Percentiles rank a stretch among this genome's conserved stretches.
These are phyloP conservation scores for Drosophila borealis DNA, from an alignment of 2,888 invertebrate genomes.

Conservation along the genomic window DNA sequence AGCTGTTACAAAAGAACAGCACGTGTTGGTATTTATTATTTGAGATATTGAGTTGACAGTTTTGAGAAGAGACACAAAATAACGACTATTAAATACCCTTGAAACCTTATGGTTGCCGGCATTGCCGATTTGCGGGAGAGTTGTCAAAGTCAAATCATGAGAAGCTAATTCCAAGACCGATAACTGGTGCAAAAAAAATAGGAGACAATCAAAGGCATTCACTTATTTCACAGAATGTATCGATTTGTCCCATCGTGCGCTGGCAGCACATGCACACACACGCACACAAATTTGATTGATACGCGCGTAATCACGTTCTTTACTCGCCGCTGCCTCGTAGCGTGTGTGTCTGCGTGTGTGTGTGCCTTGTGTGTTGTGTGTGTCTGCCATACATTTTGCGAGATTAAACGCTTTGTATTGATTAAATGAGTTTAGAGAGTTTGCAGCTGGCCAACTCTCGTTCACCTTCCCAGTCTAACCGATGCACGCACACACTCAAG, in stretches of 20 bases:
- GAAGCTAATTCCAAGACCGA: too few relatives aligned
- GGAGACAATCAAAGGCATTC: background rate
- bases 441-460: slow-evolving; percentile 43
- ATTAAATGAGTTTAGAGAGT: slow-evolving; percentile 72
- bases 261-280: slow-evolving; percentile 19
- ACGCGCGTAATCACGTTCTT: slow-evolving; percentile 28
- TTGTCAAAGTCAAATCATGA: too few relatives aligned
- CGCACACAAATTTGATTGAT: slow-evolving; percentile 49
- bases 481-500: background rate
- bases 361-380: slow-evolving; percentile 14
- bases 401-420: slow-evolving; percentile 75
- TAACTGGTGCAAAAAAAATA: too few relatives aligned
- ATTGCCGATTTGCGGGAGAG: too few relatives aligned
- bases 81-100: too few relatives aligned
- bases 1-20: too few relatives aligned
- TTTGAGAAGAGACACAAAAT: too few relatives aligned
- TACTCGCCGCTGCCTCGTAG: slow-evolving; percentile 8
- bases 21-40: too few relatives aligned
- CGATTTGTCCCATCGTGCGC: slow-evolving; percentile 6
- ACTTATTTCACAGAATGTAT: background rate
- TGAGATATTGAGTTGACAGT: too few relatives aligned
- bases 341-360: slow-evolving; percentile 9
- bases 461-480: slow-evolving; percentile 12
- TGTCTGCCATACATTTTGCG: slow-evolving; percentile 51
- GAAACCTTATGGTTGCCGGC: too few relatives aligned